Base-by-base conservation (phyloP, 2,888 invertebrate genomes). In the Yponomeuta sedellus region DNA sequence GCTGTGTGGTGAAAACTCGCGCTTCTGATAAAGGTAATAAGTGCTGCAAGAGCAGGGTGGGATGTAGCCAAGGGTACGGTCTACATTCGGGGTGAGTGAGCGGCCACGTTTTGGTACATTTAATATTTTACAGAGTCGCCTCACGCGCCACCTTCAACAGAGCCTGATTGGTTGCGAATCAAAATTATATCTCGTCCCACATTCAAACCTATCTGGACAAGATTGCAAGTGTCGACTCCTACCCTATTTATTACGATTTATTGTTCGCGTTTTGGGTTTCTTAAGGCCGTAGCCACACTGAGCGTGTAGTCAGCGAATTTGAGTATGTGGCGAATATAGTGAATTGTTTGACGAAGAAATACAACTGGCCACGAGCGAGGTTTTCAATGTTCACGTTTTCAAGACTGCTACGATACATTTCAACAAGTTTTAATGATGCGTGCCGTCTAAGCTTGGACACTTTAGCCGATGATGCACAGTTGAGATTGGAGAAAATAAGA, bases 141-240 rank as follows among this genome's bases (percentile, higher is more conserved):
- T 89, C 91, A 92, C 92, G 91, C 89, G 81, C 85, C 83, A 77
- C 81, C 88, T 89, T 90, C 89, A 91, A 92, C 92, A 82, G 88
- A 69, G 74, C 80, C 86, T 92, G 92, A 92, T 92, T 92, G 92
- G 88, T 81, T 86, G 82, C 86, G 87, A 83, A 91, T 91, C 89
- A 88, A 83, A 91, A 91, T 91, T 89, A 91, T 91, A 91, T 91
- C 88, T 89, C 85, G 81, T 79, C 81, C 84, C 83, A 87, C 87
- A 90, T 89, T 87, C 90, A 88, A 87, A 88, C 82, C 85, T 81
- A 70, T 70, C 81, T 74, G 81, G 83, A 82, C 86, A 85, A 88
- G 88, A 88, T 88, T 86, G 86, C 85, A 76, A 79, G 77, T 28
- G 44, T n/a, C 64, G 56, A 56, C 44, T 64, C 25, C 57, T 22